Base-by-base conservation (phyloP, 1,140 invertebrate genomes). In the Bombus superbus region DNA sequence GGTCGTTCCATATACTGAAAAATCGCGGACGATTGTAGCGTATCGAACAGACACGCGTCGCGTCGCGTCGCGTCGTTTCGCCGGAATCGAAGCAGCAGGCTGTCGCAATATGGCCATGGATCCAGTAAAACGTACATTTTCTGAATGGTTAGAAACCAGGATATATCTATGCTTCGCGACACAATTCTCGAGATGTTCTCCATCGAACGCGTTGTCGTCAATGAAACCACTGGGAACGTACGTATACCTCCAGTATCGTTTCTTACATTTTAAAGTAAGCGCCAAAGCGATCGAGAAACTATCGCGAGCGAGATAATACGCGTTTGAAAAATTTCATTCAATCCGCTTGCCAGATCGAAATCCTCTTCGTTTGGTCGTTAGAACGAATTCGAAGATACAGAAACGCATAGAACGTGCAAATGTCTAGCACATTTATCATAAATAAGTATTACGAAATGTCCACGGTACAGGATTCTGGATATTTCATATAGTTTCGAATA, bases 41-140 rank as follows among this genome's bases (percentile, higher is more conserved):
- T 47, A 44, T 66, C 72, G 47, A 82, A 75, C 73, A n/a, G 73
- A 66, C 81, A 75, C 68, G 35, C 59, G 32, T 83, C 47, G 32
- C 32, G 32, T 83, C 47, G 32, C 32, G 32, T 32, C 32, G 47
- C 47, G 18, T 53, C 69, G 81, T 6, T 13, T 38, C n/a, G 47
- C 44, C 68, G 74, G 35, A 71, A 78, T 84, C 82, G 82, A 78
- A n/a, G 57, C 42, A 32, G 38, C 25, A 22, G 72, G 59, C 38
- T 35, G 71, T 78, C 62, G 82, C 74, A 78, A 38, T 57, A 59
- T 38, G 68, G 77, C 18, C 25, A 25, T 32, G 42, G 42, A 73
- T 79, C 57, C 68, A 73, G 66, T 53, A 69, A 73, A 81, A 73
- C 38, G 77, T 85, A 85, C 74, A 83, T 85, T 85, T 85, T 85